Conservation (phyloP, 2,797 vertebrate species). For the Sebastes minor region DNA sequence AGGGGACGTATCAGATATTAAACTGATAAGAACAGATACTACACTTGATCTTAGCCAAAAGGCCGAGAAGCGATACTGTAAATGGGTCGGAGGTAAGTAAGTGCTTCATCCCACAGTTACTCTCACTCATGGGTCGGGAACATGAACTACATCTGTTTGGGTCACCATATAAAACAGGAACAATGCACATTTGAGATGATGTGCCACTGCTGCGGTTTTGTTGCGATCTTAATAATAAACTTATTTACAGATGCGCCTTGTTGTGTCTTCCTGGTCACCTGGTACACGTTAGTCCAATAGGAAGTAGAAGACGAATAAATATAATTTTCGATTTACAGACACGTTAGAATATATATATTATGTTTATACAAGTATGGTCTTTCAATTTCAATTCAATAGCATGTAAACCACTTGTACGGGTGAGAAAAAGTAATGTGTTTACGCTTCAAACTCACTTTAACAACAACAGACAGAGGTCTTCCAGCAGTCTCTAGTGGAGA, state of each 20-base stretch:
- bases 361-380: not conserved
- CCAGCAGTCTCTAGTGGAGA: not conserved
- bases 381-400: not conserved
- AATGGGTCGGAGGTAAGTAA: fast-evolving
- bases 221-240: not conserved
- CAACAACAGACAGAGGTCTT: not conserved
- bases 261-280: not conserved
- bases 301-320: not conserved
- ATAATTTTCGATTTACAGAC: too few relatives aligned
- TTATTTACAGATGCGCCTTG: not conserved
- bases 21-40: constrained; percentile 12
- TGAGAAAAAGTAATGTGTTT: not conserved
- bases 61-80: not conserved
- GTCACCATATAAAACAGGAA: not conserved
- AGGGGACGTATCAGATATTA: constrained; percentile 36
- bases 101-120: fast-evolving
- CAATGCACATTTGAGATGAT: not conserved
- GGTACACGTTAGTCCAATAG: not conserved
- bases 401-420: fast-evolving
- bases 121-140: not conserved
- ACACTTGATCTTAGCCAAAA: constrained; percentile 27
- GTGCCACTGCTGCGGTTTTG: fast-evolving
- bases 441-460: not conserved
- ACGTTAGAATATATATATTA: not conserved
- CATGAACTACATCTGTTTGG: fast-evolving